Evolutionary conservation across 2,797 vertebrate species (phyloP), one percentile per base, ranked within the genome.

Genomic region (Gambelia wislizenii): DNA sequence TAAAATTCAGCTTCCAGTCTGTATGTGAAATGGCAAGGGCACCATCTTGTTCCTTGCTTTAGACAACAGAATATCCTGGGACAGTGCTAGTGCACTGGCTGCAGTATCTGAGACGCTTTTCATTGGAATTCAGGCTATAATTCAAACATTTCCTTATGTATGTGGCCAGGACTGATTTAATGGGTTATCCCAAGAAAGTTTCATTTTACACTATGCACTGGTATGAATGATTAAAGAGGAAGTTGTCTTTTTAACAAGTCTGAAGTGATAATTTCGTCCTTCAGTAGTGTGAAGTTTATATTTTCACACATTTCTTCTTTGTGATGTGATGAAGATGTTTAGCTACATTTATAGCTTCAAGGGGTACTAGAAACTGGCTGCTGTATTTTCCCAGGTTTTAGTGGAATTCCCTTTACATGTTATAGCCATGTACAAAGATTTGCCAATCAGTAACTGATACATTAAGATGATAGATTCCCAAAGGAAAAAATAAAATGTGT

Each of bases 221-320:
- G 88, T 93, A 95, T 93, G 92, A 94, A 88, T 0, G 36, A 93
- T 93, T 96, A 95, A 94, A 93, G 91, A 95, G 92, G 91, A 92
- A 90, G 91, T 95, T 96, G 92, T 90, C 96, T 96, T 95, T 94
- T 96, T 96, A 96, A 96, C 95, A 96, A 93, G 91, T 96, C 89
- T 33, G 77, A 89, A 96, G 95, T 96, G 96, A 97, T 96, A 95
- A 96, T 96, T 97, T 95, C 95, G 93, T 93, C 95, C 94, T 95
- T 96, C 86, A 90, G 85, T 95, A 96, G 95, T 93, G 93, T 81
- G 91, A 96, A 94, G 95, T 96, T 96, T 97, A 93, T 96, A 89
- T 97, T 96, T 96, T 96, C 95, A 96, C 94, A 95, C 92, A 70
- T 95, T 96, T 95, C 91, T 94, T 96, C 93, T 95, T 89, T 86